Evolutionary conservation across 2,888 invertebrate genomes (phyloP).

Genomic region (Deroplatys truncata): DNA sequence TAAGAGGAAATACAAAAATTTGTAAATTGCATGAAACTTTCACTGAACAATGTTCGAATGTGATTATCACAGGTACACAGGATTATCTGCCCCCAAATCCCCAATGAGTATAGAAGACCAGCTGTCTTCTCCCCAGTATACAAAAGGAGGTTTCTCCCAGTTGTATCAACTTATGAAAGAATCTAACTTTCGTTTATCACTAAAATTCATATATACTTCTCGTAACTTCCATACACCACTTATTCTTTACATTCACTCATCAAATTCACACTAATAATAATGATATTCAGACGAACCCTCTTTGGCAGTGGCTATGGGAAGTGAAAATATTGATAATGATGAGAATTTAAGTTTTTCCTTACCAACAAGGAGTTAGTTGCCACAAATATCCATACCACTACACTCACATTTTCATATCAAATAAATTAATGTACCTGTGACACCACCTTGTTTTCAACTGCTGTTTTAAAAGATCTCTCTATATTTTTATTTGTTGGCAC

Average conservation of each 20-base stretch:
- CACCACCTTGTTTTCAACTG: conserved; percentile 18
- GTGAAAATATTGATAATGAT: neutral
- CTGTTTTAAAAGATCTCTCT: neutral
- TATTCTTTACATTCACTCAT: conserved; percentile 11
- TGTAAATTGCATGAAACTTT: neutral
- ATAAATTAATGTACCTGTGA: conserved; percentile 29
- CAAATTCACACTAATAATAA: neutral
- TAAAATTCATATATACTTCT: neutral
- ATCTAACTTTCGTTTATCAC: neutral
- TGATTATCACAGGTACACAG: conserved; percentile 33
- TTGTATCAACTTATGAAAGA: neutral
- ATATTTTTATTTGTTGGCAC: conserved; percentile 9
- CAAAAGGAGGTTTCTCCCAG: neutral
- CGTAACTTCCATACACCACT: neutral
- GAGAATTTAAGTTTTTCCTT: neutral
- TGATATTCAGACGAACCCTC: conserved; percentile 4
- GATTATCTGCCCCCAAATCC: neutral
- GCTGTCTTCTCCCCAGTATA: neutral
- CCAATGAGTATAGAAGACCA: neutral
- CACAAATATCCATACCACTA: neutral
- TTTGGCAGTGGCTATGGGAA: conserved; percentile 25
- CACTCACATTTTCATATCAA: neutral
- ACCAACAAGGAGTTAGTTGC: conserved; percentile 1
- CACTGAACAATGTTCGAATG: conserved; percentile 19
- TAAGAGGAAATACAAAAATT: conserved; percentile 6